phyloP scores from a whole-genome alignment of 2,888 invertebrate genomes.

The Epirrhoe tristata region DNA sequence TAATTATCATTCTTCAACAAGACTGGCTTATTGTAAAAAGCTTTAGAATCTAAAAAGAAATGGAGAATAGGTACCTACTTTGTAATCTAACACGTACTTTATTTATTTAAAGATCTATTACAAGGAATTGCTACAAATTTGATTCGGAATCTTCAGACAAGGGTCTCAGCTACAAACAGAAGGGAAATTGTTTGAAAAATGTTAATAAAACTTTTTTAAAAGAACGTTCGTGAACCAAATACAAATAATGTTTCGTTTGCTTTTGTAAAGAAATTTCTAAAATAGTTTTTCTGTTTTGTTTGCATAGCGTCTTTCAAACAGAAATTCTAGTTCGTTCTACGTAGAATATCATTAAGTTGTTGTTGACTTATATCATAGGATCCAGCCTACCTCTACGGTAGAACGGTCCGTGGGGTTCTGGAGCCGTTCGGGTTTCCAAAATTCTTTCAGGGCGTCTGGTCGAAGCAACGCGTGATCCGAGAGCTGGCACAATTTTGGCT shows the following conservation, averaged over 20 bases:
- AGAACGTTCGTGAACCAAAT: not conserved
- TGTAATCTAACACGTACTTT: not conserved
- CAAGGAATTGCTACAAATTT: not conserved
- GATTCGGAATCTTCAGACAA: not conserved
- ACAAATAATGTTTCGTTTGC: not conserved
- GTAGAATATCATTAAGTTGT: not conserved
- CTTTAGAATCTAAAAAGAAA: too few species aligned
- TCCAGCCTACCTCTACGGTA: too few species aligned
- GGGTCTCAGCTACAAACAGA: not conserved
- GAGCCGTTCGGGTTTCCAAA: too few species aligned
- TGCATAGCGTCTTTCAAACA: not conserved
- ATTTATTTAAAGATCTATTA: not conserved
- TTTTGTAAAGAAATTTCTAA: not conserved
- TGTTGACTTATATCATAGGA: not conserved
- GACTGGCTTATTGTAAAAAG: too few species aligned
- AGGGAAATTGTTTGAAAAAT: conserved; percentile 5
- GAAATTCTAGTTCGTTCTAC: not conserved
- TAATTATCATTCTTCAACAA: too few species aligned
- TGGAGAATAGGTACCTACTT: not conserved
- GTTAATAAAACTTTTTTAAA: not conserved
- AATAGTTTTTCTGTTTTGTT: not conserved
- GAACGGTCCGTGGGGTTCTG: too few species aligned
- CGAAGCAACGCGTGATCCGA: too few species aligned
- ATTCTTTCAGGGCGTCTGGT: too few species aligned
- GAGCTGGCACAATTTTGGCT: too few species aligned